Evolutionary conservation across 2,888 invertebrate species (phyloP), one percentile per base, ranked within the genome.

Genomic region (Drosophila formosana): DNA sequence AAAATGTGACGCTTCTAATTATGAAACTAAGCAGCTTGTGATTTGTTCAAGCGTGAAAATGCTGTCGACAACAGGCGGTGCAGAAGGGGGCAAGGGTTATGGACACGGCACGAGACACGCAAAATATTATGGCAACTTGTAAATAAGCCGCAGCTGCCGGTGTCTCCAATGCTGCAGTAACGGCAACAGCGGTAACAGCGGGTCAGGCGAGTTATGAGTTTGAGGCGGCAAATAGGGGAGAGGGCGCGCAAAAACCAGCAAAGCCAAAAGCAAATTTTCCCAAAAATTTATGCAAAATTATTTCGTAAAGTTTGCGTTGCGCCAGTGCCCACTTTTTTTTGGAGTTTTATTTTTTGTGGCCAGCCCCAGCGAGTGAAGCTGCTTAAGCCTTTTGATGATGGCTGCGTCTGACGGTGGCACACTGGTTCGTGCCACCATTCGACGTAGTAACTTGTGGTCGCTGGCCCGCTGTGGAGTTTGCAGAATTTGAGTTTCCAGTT

Each of bases 271-370:
- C 81, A 82, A 84, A 86, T 88, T 89, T 89, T 75, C 70, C 71
- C 73, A 73, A 82, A 90, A 90, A 89, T 89, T 84, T 89, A 89
- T 89, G 89, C 90, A 90, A 89, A 90, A 89, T 89, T 90, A 89
- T 90, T 86, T 88, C 71, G 78, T 84, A 88, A 88, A 85, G 82
- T 86, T 85, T 85, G 81, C 67, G 75, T 57, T 70, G 68, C 61
- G 69, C 65, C 70, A 72, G 66, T 76, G 87, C 82, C 84, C 84
- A 76, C 26, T 79, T 84, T 63, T 63, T 56, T 34, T 25, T 3
- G 28, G 25, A n/a, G n/a, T n/a, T n/a, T n/a, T 32, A 25, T 13
- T 11, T 45, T 80, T 71, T 66, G 73, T 68, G 78, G 69, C 61
- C 70, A 34, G 61, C 47, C 28, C 64, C 67, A 62, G 60, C 58